Conservation (phyloP, 2,113 vertebrate genomes). For the Castor canadensis region DNA sequence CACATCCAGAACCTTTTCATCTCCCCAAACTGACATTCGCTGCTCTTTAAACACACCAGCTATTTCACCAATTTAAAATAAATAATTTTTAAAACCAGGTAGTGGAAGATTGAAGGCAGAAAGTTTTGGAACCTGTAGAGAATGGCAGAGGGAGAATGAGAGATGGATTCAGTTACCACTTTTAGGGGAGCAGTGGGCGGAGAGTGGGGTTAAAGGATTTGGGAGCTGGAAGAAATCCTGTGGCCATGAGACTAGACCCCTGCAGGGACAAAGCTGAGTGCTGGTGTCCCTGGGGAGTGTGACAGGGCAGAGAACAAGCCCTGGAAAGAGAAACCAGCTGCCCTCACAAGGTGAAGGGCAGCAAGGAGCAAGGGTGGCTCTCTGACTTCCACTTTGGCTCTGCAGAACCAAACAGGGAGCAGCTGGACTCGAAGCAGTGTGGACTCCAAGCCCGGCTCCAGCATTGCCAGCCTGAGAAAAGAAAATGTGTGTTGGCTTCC, state of each 20-base stretch:
- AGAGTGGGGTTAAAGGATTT: background rate
- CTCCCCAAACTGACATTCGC: background rate
- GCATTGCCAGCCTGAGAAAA: accelerated
- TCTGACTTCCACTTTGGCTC: background rate
- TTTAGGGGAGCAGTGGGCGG: no score
- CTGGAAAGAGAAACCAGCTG: background rate
- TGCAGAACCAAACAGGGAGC: background rate
- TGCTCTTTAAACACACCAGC: background rate
- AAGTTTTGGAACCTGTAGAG: background rate
- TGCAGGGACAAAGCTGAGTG: background rate
- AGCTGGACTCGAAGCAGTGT: background rate
- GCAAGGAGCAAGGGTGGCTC: background rate
- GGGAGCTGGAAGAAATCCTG: no score
- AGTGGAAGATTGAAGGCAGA: background rate
- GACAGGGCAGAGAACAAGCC: accelerated
- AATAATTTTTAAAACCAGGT: background rate
- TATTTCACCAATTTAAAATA: background rate
- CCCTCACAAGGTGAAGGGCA: background rate
- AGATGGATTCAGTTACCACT: accelerated
- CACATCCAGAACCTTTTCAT: background rate
- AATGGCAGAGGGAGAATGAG: accelerated
- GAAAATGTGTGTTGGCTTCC: background rate
- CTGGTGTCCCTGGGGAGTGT: background rate
- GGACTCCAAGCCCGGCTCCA: no score
- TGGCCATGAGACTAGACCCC: background rate